Percentiles rank a stretch among this genome's conserved stretches.
phyloP scores from a whole-genome alignment of 2,797 vertebrate species.

The Limosa lapponica region DNA sequence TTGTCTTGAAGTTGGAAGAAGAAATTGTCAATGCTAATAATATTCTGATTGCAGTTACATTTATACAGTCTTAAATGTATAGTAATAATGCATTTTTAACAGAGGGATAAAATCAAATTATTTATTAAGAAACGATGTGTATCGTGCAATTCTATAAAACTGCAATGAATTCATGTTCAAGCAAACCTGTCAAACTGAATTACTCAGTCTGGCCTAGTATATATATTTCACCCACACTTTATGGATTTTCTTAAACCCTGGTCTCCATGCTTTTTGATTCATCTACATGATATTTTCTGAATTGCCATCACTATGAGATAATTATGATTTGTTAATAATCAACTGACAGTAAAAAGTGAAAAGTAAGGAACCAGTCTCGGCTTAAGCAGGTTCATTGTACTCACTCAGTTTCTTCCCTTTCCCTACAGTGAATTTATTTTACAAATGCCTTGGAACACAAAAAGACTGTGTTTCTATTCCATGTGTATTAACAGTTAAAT shows the following conservation, averaged over 20 bases:
- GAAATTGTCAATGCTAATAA: slow-evolving; percentile 49
- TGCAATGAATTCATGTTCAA: not conserved
- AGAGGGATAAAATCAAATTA: slow-evolving; percentile 45
- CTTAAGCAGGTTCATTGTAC: not conserved
- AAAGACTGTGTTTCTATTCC: not conserved
- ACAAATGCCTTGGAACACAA: not conserved
- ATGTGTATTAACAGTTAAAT: not conserved
- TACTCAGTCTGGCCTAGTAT: not conserved
- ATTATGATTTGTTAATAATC: not conserved
- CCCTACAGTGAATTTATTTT: not conserved
- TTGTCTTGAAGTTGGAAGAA: slow-evolving; percentile 53
- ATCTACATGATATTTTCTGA: not conserved
- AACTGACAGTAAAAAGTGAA: not conserved
- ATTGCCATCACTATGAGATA: not conserved
- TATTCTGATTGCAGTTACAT: slow-evolving; percentile 32
- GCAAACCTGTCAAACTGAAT: not conserved
- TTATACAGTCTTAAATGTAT: slow-evolving; percentile 39
- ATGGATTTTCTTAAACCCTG: not conserved
- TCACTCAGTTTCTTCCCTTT: not conserved
- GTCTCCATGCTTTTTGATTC: not conserved
- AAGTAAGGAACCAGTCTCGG: not conserved
- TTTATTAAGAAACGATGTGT: slow-evolving; percentile 43
- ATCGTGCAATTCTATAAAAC: not conserved
- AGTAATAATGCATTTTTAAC: slow-evolving; percentile 57
- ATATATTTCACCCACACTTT: not conserved